Evolutionary conservation across 2,797 vertebrate species (phyloP).

Genomic region (Semaprochilodus insignis): DNA sequence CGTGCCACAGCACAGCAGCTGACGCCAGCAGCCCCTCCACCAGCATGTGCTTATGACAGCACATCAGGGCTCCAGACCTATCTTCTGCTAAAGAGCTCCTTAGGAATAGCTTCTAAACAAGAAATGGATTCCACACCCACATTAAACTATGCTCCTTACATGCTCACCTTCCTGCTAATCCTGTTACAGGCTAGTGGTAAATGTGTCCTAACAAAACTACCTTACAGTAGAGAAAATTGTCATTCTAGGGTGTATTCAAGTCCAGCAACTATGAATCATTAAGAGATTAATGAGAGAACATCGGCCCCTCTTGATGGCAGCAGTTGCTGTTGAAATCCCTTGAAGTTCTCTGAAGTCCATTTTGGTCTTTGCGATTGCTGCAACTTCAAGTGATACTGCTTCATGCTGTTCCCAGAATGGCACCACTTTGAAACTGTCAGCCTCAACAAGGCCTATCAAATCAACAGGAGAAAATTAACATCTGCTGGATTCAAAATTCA

Average conservation of each 20-base stretch:
- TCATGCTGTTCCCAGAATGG: background rate
- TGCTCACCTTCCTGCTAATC: background rate
- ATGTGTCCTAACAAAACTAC: too few relatives aligned
- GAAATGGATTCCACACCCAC: background rate
- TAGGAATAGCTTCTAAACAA: slow-evolving; percentile 1
- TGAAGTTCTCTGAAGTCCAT: background rate
- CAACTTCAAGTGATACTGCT: background rate
- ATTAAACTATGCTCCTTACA: background rate
- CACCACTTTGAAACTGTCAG: background rate
- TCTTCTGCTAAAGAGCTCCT: slow-evolving; percentile 22
- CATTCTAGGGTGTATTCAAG: too few relatives aligned
- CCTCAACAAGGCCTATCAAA: background rate
- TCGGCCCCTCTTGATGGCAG: too few relatives aligned
- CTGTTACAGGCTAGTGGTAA: background rate
- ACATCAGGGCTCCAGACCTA: slow-evolving; percentile 18
- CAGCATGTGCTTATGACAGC: slow-evolving; percentile 65
- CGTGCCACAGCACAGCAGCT: slow-evolving; percentile 56
- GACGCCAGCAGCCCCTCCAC: slow-evolving; percentile 46
- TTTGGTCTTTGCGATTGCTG: background rate
- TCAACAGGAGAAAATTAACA: background rate
- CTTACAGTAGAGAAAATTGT: too few relatives aligned
- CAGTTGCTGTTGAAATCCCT: background rate
- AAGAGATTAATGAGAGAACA: too few relatives aligned
- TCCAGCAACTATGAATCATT: too few relatives aligned
- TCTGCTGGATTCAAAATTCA: background rate